Conservation (phyloP, 1,140 invertebrate genomes). For the Heterodera carotae region DNA sequence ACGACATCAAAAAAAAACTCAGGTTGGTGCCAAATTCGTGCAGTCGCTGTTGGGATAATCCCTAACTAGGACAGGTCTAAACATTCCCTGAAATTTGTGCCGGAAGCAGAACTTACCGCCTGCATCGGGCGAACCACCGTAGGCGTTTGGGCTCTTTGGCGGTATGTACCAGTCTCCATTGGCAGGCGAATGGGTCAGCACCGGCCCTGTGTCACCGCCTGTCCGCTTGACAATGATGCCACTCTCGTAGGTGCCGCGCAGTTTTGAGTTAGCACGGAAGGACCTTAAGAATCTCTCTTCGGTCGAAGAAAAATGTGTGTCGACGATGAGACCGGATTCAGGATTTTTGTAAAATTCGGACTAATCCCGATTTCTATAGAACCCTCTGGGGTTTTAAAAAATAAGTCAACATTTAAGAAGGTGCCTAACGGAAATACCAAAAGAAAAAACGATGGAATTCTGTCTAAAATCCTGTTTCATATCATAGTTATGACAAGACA, state of each 20-base stretch:
- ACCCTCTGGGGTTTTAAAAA: too few relatives aligned
- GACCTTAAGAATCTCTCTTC: background rate
- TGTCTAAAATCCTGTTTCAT: background rate
- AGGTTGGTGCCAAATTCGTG: too few relatives aligned
- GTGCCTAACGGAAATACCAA: background rate
- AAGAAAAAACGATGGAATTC: too few relatives aligned
- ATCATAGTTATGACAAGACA: constrained; percentile 14
- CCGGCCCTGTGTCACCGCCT: constrained; percentile 11
- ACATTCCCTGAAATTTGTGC: background rate
- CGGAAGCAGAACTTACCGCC: constrained; percentile 21
- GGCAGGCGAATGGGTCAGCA: constrained; percentile 10
- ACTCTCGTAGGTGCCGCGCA: constrained; percentile 15
- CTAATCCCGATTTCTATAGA: too few relatives aligned
- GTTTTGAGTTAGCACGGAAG: constrained; percentile 23
- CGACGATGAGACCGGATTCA: constrained; percentile 4
- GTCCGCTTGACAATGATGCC: constrained; percentile 28
- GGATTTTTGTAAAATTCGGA: too few relatives aligned
- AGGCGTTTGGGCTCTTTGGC: constrained; percentile 49
- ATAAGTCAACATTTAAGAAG: too few relatives aligned
- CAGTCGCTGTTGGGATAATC: too few relatives aligned
- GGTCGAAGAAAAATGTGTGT: background rate
- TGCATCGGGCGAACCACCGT: constrained; percentile 58
- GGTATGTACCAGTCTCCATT: constrained; percentile 46
- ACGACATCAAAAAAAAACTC: too few relatives aligned
- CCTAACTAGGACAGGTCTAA: too few relatives aligned